A percentile compares a stretch with the other conserved stretches of the same genome.
These are phyloP conservation scores for Oncorhynchus keta DNA, from an alignment of 2,113 vertebrate genomes.

Conservation along the genomic window DNA sequence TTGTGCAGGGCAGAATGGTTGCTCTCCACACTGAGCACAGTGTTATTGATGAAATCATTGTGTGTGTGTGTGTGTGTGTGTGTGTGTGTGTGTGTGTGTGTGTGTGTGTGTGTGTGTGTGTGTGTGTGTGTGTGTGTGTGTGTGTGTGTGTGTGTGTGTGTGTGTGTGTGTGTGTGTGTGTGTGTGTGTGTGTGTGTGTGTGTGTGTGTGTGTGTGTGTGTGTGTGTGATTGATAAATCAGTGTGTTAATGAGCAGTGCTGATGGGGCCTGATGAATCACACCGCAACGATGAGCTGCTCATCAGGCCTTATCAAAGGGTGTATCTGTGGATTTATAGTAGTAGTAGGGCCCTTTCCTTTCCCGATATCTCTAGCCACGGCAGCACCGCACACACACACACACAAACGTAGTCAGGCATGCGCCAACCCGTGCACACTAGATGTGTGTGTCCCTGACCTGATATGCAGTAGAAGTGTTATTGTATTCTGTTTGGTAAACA, in stretches of 20 bases:
- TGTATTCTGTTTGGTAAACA: neutral
- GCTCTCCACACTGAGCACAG: neutral
- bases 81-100: neutral
- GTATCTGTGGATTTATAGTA: conserved; percentile 44
- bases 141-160: neutral
- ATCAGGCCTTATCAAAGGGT: conserved; percentile 6
- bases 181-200: neutral
- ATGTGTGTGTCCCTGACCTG: no score
- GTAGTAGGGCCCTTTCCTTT: conserved; percentile 22
- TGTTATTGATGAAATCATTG: neutral
- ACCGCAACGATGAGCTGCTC: no score
- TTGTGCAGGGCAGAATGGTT: neutral
- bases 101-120: neutral
- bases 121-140: neutral
- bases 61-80: neutral
- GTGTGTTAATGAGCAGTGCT: neutral
- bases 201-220: no score
- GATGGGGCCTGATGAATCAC: no score
- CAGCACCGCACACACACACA: neutral
- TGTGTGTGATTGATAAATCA: neutral
- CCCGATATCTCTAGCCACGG: neutral
- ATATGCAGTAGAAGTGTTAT: neutral
- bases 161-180: neutral
- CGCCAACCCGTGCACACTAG: neutral
- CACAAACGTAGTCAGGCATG: neutral